phyloP scores from a whole-genome alignment of 2,113 vertebrate species.

The Tinamus guttatus region DNA sequence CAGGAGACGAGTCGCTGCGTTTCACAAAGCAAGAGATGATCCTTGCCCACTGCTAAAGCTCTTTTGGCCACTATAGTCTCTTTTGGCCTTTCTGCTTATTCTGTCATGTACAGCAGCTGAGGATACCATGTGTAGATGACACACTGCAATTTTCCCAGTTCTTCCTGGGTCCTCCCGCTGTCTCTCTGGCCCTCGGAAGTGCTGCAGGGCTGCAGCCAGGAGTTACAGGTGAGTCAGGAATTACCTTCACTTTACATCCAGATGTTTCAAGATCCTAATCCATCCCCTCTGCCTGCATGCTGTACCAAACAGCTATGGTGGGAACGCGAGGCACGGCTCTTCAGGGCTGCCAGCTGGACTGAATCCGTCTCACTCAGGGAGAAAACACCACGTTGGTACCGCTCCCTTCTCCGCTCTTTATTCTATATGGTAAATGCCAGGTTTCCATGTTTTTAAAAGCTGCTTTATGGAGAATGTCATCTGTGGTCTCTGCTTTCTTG shows the following conservation, averaged over 20 bases:
- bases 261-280: neutral
- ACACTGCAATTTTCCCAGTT: neutral
- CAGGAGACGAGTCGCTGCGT: neutral
- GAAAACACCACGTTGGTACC: rapidly evolving
- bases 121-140: neutral
- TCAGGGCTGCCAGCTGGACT: neutral
- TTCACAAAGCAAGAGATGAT: neutral
- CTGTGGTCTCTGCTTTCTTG: neutral
- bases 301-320: neutral
- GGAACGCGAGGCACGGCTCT: neutral
- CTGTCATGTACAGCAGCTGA: neutral
- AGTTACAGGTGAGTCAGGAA: neutral
- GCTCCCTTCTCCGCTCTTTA: neutral
- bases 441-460: neutral
- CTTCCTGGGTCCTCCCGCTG: neutral
- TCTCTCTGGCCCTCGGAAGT: neutral
- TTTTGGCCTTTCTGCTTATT: neutral
- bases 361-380: neutral
- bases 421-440: neutral
- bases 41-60: neutral
- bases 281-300: neutral
- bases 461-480: neutral
- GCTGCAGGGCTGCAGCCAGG: neutral
- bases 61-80: neutral
- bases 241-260: neutral